Base-by-base conservation (phyloP, 2,888 invertebrate genomes). In the Spicauda simplicius region DNA sequence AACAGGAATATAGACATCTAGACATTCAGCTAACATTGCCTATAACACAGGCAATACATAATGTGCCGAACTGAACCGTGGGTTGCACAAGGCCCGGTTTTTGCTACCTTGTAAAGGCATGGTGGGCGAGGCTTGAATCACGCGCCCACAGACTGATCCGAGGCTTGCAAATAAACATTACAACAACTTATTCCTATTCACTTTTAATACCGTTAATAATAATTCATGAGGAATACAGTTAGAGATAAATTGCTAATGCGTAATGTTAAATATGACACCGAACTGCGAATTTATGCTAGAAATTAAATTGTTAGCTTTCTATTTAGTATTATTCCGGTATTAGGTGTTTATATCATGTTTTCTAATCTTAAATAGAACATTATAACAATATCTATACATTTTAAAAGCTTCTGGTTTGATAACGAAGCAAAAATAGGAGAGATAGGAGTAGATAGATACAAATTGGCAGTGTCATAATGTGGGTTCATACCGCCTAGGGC, bases 61-160 rank as follows among this genome's bases (percentile, higher is more conserved):
- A 76, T 74, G 74, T 77, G 68, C 66, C 73, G 71, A 71, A 71
- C 69, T 54, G 69, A 71, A 69, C 71, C 78, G 88, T 88, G 83
- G 88, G 89, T 82, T 81, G 82, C 78, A 80, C 79, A 78, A 80
- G 76, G 73, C 77, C 73, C 76, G 73, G 72, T 72, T 74, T 78
- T 73, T 74, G 77, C 77, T 86, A 81, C 74, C 88, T 81, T 80
- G 84, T 77, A 72, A 74, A 70, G 80, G 76, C 68, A 78, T 69
- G 76, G 87, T 83, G 83, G 87, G 87, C 81, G 45, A 45, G 30
- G 78, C 74, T 86, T 87, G 86, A 88, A 84, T 89, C 88, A 87
- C 74, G 81, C 88, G 80, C 89, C 89, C 86, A 89, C 89, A 73
- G 59, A 69, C 70, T 74, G 80, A 82, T 81, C 84, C 14, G 41